Percentiles rank a stretch among this genome's conserved stretches.
Evolutionary conservation across 1,140 invertebrate species (phyloP).

Genomic region (Oryzaephilus surinamensis): DNA sequence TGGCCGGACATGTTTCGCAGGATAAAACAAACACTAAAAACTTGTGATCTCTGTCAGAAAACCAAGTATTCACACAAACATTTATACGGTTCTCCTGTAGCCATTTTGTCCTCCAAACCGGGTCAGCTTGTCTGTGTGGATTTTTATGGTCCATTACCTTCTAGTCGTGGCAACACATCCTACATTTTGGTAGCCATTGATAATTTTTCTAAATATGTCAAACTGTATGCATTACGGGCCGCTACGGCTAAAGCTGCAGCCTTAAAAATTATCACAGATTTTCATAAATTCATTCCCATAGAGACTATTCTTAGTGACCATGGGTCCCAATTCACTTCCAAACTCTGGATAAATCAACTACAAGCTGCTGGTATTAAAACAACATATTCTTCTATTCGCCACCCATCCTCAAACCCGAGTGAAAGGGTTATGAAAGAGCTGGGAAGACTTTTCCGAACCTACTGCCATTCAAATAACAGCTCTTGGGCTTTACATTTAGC

Average conservation of each 20-base stretch:
- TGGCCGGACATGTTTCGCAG: too few relatives aligned
- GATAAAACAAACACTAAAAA: too few relatives aligned
- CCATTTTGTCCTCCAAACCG: constrained; percentile 11
- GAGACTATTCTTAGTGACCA: constrained; percentile 16
- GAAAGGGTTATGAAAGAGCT: too few relatives aligned
- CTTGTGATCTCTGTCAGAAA: constrained; percentile 19
- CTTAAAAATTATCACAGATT: constrained; percentile 11
- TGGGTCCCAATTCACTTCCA: constrained; percentile 17
- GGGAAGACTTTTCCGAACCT: too few relatives aligned
- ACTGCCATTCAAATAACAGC: too few relatives aligned
- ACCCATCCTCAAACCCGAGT: constrained; percentile 25
- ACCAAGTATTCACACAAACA: constrained; percentile 3
- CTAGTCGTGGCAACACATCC: constrained; percentile 9
- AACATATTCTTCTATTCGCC: constrained; percentile 21
- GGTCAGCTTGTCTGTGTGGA: constrained; percentile 27
- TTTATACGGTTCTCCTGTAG: neutral
- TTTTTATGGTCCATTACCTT: constrained; percentile 27
- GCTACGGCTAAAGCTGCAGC: constrained; percentile 16
- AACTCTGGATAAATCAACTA: constrained; percentile 15
- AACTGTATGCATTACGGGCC: constrained; percentile 24
- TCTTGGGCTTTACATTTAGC: too few relatives aligned
- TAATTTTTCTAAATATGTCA: constrained; percentile 28
- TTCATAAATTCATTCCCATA: constrained; percentile 12
- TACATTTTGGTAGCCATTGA: constrained; percentile 30
- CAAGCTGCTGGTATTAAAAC: constrained; percentile 13